phyloP scores from a whole-genome alignment of 2,888 invertebrate species.

The Hyles lineata region DNA sequence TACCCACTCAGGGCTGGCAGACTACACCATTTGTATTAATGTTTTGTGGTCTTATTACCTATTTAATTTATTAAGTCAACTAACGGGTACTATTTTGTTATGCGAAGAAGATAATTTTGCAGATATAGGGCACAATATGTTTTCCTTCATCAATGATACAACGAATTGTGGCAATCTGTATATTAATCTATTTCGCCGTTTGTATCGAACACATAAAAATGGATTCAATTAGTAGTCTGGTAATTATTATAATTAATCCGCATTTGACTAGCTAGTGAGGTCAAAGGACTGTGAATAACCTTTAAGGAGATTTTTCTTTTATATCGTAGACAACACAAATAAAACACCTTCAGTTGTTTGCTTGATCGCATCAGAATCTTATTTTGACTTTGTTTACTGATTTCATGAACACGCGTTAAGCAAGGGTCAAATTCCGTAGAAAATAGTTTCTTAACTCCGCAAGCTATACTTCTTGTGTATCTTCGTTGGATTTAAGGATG shows the following conservation, averaged over 20 bases:
- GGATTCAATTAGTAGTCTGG: no score
- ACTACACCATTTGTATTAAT: constrained; percentile 11
- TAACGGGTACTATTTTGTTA: background rate
- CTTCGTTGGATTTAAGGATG: background rate
- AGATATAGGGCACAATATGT: background rate
- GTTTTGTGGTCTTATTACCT: constrained; percentile 17
- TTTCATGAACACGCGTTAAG: constrained; percentile 6
- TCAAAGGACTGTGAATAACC: no score
- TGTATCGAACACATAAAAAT: no score
- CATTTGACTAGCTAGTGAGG: no score
- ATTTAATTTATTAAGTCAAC: constrained; percentile 1
- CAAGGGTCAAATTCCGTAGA: constrained; percentile 24
- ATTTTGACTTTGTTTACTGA: constrained; percentile 8
- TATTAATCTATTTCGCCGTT: no score
- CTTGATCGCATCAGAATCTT: background rate
- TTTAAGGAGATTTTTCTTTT: background rate
- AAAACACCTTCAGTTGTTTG: background rate
- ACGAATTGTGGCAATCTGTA: no score
- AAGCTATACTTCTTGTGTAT: background rate
- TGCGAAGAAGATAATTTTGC: background rate
- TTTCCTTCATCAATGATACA: no score
- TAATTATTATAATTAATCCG: no score
- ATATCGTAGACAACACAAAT: background rate
- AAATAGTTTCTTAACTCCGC: constrained; percentile 4
- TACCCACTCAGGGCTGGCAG: constrained; percentile 4